Evolutionary conservation across 92 coral and sea anemone species (phyloP).

Genomic region (Epizoanthus illoricatus): DNA sequence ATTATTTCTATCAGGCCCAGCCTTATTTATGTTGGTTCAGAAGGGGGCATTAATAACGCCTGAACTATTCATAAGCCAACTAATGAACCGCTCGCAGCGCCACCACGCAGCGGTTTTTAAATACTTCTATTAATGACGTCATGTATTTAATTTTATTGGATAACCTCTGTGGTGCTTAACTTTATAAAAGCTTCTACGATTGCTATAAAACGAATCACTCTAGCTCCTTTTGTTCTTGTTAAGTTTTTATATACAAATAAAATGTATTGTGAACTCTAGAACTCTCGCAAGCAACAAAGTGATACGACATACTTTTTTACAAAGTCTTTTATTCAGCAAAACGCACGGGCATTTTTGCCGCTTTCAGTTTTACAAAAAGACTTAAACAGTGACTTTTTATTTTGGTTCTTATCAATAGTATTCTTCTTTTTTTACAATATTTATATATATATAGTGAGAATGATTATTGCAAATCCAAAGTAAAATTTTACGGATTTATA

Average conservation of each 20-base stretch:
- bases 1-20: constrained; percentile 8
- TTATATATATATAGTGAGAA: neutral
- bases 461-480: neutral
- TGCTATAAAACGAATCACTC: neutral
- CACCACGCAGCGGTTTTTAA: constrained; percentile 6
- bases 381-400: neutral
- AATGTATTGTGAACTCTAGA: neutral
- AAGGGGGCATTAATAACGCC: constrained; percentile 27
- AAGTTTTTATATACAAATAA: constrained; percentile 14
- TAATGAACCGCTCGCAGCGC: constrained; percentile 15
- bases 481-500: neutral
- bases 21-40: constrained; percentile 22
- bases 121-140: constrained; percentile 31
- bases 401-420: neutral
- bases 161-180: neutral
- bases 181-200: neutral
- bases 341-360: neutral
- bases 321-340: constrained; percentile 8
- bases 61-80: constrained; percentile 16
- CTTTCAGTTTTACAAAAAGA: neutral
- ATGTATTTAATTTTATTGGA: neutral
- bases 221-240: constrained; percentile 18
- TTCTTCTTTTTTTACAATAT: neutral
- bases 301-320: too few species aligned
- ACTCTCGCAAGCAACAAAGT: neutral